Evolutionary conservation across 2,797 vertebrate genomes (phyloP).

Genomic region (Melanotaenia nigrans): DNA sequence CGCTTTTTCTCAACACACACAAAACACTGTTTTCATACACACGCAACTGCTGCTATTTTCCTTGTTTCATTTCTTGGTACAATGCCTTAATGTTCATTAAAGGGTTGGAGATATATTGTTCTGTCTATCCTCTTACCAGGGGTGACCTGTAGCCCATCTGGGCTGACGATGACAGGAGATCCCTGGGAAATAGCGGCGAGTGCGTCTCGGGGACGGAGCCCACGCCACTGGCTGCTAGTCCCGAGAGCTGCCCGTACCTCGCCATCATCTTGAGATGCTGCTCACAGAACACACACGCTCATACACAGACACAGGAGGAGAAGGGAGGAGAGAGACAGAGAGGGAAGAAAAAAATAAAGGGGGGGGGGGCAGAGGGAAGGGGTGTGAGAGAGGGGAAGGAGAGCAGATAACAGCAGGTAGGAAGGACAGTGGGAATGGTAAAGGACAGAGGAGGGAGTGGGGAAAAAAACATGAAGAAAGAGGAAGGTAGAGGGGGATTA

Average conservation of each 20-base stretch:
- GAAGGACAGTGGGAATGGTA: conserved; percentile 71
- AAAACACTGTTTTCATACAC: conserved; percentile 22
- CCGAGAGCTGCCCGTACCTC: conserved; percentile 85
- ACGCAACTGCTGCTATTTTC: conserved; percentile 24
- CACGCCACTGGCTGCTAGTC: conserved; percentile 84
- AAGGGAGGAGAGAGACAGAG: conserved; percentile 54
- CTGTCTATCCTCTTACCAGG: conserved; percentile 85
- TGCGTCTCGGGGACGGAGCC: conserved; percentile 84
- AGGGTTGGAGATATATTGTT: conserved; percentile 63
- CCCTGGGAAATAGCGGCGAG: conserved; percentile 84
- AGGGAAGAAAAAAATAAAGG: conserved; percentile 28
- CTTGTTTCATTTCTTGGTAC: conserved; percentile 25
- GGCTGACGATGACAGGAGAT: conserved; percentile 81
- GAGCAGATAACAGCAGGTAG: conserved; percentile 75
- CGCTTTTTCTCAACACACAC: conserved; percentile 38
- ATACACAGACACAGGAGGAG: conserved; percentile 74
- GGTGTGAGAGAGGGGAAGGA: conserved; percentile 60
- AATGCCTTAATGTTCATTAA: conserved; percentile 50
- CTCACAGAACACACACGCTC: conserved; percentile 81
- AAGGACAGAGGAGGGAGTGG: conserved; percentile 65
- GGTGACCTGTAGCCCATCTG: conserved; percentile 83
- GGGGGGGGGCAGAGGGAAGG: conserved; percentile 27
- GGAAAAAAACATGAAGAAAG: conserved; percentile 60
- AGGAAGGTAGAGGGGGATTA: conserved; percentile 71
- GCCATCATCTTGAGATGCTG: conserved; percentile 87